These are phyloP conservation scores for Prorops nasuta DNA, from an alignment of 1,140 invertebrate genomes.

Conservation along the genomic window DNA sequence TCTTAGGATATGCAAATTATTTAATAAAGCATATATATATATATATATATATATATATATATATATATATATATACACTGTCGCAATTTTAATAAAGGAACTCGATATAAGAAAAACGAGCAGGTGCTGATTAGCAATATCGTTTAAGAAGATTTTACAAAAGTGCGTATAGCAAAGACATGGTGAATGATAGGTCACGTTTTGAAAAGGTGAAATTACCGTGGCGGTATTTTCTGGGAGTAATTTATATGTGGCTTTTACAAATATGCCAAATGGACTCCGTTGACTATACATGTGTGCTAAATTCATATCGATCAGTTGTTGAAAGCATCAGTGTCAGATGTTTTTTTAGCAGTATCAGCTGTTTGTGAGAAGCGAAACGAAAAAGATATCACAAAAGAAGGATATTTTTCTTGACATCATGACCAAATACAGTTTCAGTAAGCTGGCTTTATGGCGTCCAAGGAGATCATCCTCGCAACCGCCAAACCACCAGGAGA, in stretches of 20 bases:
- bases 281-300: too few species aligned
- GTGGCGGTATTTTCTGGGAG: background rate
- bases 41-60: too few species aligned
- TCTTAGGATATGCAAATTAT: too few species aligned
- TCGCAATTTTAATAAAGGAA: too few species aligned
- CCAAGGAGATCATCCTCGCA: conserved; percentile 47
- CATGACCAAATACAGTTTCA: conserved; percentile 54
- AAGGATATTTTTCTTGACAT: conserved; percentile 7
- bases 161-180: conserved; percentile 39
- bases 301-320: too few species aligned
- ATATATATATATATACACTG: too few species aligned
- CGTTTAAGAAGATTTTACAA: conserved; percentile 33
- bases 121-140: conserved; percentile 28
- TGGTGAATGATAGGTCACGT: conserved; percentile 29
- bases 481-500: conserved; percentile 49
- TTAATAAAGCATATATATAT: too few species aligned
- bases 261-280: too few species aligned
- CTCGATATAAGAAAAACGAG: too few species aligned
- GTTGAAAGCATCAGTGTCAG: background rate
- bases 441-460: conserved; percentile 49
- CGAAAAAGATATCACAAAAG: background rate
- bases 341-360: background rate
- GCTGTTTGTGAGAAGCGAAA: too few species aligned
- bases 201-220: conserved; percentile 25
- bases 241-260: too few species aligned